phyloP scores from a whole-genome alignment of 2,113 vertebrate genomes.

The Esox niger region DNA sequence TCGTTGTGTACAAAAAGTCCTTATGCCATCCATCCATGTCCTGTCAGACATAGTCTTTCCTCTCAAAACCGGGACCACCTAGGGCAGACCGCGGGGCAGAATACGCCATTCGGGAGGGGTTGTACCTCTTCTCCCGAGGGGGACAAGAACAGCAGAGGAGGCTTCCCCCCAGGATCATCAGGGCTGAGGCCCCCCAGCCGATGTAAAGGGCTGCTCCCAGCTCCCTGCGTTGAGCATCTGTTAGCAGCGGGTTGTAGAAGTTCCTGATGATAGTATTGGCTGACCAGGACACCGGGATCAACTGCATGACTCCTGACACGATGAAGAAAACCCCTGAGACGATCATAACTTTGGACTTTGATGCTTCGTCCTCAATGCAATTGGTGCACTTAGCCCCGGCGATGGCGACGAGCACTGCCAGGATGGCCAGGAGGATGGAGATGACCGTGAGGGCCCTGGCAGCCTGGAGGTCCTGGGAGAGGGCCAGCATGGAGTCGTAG shows the following conservation, averaged over 20 bases:
- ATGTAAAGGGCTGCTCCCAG: slow-evolving; percentile 72
- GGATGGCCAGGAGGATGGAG: slow-evolving; percentile 69
- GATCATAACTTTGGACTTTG: slow-evolving; percentile 75
- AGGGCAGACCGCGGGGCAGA: slow-evolving; percentile 55
- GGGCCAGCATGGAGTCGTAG: slow-evolving; percentile 74
- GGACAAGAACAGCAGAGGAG: slow-evolving; percentile 75
- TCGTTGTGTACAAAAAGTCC: slow-evolving; percentile 10
- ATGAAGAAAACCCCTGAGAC: slow-evolving; percentile 73
- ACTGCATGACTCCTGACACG: slow-evolving; percentile 70
- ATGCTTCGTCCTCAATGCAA: slow-evolving; percentile 72
- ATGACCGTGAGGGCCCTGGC: slow-evolving; percentile 73
- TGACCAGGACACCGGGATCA: slow-evolving; percentile 73
- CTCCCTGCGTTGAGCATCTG: slow-evolving; percentile 67
- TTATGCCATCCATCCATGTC: background rate
- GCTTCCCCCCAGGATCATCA: slow-evolving; percentile 67
- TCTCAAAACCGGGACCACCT: slow-evolving; percentile 58
- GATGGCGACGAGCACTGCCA: slow-evolving; percentile 70
- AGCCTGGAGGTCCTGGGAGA: slow-evolving; percentile 72
- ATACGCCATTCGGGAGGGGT: slow-evolving; percentile 67
- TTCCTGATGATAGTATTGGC: slow-evolving; percentile 75
- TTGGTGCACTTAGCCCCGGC: slow-evolving; percentile 77
- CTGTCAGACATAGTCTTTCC: slow-evolving; percentile 72
- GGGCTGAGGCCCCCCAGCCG: slow-evolving; percentile 67
- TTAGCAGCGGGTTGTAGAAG: slow-evolving; percentile 73
- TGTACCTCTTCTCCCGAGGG: slow-evolving; percentile 64